These are phyloP conservation scores for Micropoecilia bifurca DNA, from an alignment of 2,797 vertebrate genomes.

Conservation along the genomic window DNA sequence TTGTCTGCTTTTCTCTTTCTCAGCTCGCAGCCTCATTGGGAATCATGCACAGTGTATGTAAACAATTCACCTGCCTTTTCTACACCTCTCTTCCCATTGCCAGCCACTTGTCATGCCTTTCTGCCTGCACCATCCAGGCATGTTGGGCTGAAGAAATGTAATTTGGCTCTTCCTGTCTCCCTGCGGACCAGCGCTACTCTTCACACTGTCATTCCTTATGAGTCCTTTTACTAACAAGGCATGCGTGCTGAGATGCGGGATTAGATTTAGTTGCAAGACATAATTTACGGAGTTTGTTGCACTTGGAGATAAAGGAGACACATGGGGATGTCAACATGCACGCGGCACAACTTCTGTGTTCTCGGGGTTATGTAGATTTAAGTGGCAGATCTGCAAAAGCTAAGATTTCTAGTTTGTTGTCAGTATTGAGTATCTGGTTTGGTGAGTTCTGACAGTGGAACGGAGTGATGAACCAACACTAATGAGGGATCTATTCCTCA, in stretches of 20 bases:
- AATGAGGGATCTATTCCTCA: conserved; percentile 47
- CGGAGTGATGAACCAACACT: conserved; percentile 43
- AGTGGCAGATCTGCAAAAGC: conserved; percentile 15
- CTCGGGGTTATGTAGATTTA: conserved; percentile 14
- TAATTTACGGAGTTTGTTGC: conserved; percentile 60
- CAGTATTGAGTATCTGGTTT: conserved; percentile 31
- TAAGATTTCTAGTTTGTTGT: conserved; percentile 17
- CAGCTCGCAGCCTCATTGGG: conserved; percentile 29
- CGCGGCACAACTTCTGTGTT: conserved; percentile 17
- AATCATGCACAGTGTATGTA: conserved; percentile 31
- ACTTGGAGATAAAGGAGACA: conserved; percentile 40
- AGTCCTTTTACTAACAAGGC: conserved; percentile 69
- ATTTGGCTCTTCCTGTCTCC: conserved; percentile 72
- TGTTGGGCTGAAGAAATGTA: conserved; percentile 66
- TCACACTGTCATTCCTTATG: conserved; percentile 66
- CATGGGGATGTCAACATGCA: conserved; percentile 27
- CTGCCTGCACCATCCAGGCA: conserved; percentile 62
- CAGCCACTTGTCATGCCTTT: conserved; percentile 66
- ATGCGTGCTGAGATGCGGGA: conserved; percentile 54
- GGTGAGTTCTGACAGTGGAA: conserved; percentile 32
- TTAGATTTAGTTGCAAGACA: conserved; percentile 56
- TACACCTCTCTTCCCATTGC: conserved; percentile 49
- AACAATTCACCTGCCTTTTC: conserved; percentile 18
- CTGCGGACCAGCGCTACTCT: conserved; percentile 59
- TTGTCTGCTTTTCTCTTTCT: conserved; percentile 53